phyloP scores from a whole-genome alignment of 2,888 invertebrate species.

The Apotomis capreana region DNA sequence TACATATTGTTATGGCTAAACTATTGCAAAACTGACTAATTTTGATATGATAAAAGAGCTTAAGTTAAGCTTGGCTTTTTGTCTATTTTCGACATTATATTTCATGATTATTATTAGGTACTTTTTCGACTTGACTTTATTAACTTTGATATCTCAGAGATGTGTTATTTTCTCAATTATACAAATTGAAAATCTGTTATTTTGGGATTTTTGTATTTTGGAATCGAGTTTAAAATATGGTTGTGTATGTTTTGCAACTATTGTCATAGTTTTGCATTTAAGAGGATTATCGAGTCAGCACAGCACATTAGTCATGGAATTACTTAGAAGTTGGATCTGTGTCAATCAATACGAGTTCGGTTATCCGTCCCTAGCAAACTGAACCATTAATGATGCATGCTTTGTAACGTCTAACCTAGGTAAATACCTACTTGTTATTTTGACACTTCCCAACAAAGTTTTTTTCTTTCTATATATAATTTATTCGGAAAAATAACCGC shows the following conservation, averaged over 20 bases:
- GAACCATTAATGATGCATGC: constrained; percentile 36
- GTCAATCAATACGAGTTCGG: constrained; percentile 57
- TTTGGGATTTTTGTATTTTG: background rate
- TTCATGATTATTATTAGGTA: too few relatives aligned
- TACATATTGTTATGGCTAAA: background rate
- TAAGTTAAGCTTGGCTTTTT: too few relatives aligned
- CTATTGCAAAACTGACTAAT: background rate
- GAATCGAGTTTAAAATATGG: constrained; percentile 50
- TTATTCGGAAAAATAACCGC: too few relatives aligned
- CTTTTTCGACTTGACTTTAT: too few relatives aligned
- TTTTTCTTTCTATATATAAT: background rate
- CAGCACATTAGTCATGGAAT: constrained; percentile 9
- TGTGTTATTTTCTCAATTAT: too few relatives aligned
- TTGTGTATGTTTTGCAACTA: constrained; percentile 67
- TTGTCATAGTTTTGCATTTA: constrained; percentile 65
- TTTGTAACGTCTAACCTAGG: constrained; percentile 21
- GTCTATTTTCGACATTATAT: too few relatives aligned
- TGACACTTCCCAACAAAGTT: background rate
- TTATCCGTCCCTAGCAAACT: constrained; percentile 73
- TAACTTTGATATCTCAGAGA: too few relatives aligned
- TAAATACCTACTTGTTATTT: constrained; percentile 26
- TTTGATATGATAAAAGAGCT: background rate
- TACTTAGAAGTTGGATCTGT: constrained; percentile 49
- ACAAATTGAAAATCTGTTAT: background rate
- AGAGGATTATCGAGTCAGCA: constrained; percentile 30